phyloP scores from a whole-genome alignment of 2,113 vertebrate species.

The Pelusios castaneus region DNA sequence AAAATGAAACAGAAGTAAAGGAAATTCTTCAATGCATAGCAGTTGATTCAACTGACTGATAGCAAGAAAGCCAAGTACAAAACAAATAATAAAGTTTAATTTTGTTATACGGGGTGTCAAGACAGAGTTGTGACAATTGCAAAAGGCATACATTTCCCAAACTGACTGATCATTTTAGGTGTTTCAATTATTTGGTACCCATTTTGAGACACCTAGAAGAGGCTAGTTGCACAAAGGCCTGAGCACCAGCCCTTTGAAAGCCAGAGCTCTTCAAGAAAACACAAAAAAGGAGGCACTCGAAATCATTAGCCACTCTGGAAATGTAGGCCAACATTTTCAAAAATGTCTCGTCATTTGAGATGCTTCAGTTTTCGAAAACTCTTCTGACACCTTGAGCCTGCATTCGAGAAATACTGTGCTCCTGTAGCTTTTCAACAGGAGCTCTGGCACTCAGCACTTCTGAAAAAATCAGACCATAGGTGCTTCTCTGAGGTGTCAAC shows the following conservation, averaged over 20 bases:
- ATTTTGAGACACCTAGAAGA: background rate
- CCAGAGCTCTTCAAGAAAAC: background rate
- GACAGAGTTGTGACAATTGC: background rate
- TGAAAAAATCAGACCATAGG: background rate
- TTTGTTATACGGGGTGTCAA: background rate
- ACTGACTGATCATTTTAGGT: background rate
- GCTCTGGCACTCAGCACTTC: background rate
- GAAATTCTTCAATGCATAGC: background rate
- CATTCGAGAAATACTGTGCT: background rate
- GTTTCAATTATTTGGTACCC: background rate
- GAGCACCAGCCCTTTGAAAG: background rate
- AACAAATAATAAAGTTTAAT: background rate
- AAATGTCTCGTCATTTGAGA: background rate
- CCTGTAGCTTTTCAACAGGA: background rate
- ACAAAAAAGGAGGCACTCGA: background rate
- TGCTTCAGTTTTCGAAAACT: background rate
- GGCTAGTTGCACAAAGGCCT: background rate
- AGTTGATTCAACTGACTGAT: conserved; percentile 28
- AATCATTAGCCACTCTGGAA: background rate
- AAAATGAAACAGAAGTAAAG: conserved; percentile 54
- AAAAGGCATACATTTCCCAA: background rate
- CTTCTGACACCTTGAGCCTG: background rate
- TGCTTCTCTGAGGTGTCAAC: background rate
- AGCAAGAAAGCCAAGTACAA: background rate
- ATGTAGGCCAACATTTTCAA: background rate